Evolutionary conservation across 1,140 invertebrate species (phyloP), one percentile per base, ranked within the genome.

Genomic region (Leguminivora glycinivorella): DNA sequence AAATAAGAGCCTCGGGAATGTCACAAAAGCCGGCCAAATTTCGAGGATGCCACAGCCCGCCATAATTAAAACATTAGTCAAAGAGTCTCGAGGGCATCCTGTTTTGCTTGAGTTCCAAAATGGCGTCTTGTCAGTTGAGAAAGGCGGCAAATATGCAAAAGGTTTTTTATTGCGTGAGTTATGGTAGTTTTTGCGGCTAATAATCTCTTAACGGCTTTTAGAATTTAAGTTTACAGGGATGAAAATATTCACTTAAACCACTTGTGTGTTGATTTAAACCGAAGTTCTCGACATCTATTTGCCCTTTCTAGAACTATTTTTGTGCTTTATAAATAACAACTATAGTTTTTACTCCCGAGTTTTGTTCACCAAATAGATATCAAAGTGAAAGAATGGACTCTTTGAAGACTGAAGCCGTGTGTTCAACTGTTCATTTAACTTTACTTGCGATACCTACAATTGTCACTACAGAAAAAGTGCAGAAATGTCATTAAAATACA

Each of bases 141-240:
- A 63, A 63, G 58, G 58, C 58, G 58, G 58, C 58, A 63, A 63
- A 29, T 31, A 5, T 29, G 58, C n/a, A 63, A 63, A 60, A 26
- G 56, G 25, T 31, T 63, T 63, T 63, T 63, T 63, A n/a, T 29
- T 7, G 24, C 24, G 26, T 63, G 58, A 63, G 58, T 63, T 34
- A 63, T 63, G 58, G 58, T 9, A 12, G 17, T 63, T 29, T 63
- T 63, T 63, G 24, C n/a, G 24, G 24, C 24, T 63, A n/a, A 58
- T 63, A n/a, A 58, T 63, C 58, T 60, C 22, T 52, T 52, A 52
- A 52, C 47, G 47, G 47, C 47, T 52, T 52, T 52, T 19, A 9
- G 40, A 52, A 6, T 47, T 19, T 52, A 19, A 52, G 47, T 52
- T 52, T 22, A 52, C 40, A 52, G 47, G 6, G n/a, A 52, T 22